Conservation (phyloP, 2,113 vertebrate species). For the Mesembrinibis cayennensis region DNA sequence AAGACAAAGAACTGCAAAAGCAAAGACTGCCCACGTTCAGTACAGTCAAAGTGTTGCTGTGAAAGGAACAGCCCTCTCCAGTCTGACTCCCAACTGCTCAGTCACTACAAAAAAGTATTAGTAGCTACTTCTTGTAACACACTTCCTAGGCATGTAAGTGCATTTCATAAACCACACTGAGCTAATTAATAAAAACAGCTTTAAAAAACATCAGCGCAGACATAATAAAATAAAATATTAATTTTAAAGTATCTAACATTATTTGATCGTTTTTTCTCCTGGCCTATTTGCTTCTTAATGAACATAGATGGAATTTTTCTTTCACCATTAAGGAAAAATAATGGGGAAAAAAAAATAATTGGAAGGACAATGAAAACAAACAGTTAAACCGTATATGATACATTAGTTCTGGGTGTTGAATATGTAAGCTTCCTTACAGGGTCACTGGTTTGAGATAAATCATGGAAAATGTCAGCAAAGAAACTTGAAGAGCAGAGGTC, state of each 20-base stretch:
- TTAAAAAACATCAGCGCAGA: fast-evolving
- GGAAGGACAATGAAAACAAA: not conserved
- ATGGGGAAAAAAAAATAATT: not conserved
- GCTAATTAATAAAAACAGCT: not conserved
- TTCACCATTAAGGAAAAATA: not conserved
- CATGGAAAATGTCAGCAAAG: not conserved
- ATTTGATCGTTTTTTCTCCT: not conserved
- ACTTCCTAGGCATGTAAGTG: not conserved
- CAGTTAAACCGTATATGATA: not conserved
- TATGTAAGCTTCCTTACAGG: not conserved
- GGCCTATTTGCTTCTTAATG: not conserved
- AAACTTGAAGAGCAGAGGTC: not conserved
- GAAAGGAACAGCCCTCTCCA: not conserved
- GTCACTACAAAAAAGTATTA: too few relatives aligned
- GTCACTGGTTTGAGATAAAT: not conserved
- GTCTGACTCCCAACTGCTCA: not conserved
- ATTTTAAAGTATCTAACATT: not conserved
- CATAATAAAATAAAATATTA: not conserved
- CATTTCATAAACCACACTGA: not conserved
- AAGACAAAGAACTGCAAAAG: not conserved
- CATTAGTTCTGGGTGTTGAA: not conserved
- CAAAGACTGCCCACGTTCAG: not conserved
- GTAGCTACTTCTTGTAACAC: not conserved
- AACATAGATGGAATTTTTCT: fast-evolving
- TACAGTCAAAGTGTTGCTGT: not conserved